Evolutionary conservation across 2,113 vertebrate species (phyloP), one percentile per base, ranked within the genome.

Genomic region (Aegotheles bennettii): DNA sequence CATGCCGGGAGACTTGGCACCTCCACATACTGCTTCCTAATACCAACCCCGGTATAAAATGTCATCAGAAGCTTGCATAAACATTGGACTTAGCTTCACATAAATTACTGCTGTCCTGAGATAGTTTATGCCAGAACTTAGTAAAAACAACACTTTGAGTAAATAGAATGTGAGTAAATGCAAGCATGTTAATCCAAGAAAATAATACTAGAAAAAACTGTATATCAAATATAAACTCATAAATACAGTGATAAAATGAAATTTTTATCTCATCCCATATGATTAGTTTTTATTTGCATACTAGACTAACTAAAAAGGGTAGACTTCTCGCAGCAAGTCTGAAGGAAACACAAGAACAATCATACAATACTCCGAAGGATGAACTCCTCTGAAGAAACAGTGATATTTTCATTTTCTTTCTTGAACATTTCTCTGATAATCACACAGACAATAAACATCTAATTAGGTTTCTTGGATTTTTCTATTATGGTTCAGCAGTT

Each of bases 1-100:
- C 95, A 68, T 97, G 96, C 96, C 16, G 94, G 96, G 96, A 98
- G 96, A 96, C 96, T 98, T 98, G 98, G 98, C 97, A 97, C 97
- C 93, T 98, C 96, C 91, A 96, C 96, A 97, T 67, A 56, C 97
- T 97, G 97, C 98, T 98, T 98, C 96, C 97, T 98, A 98, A 98
- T 98, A 98, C 97, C 97, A 98, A 95, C 96, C 97, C 96, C 91
- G 23, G 97, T 95, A 97, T 94, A 97, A 98, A 98, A 98, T 98
- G 98, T 98, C 98, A 98, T 98, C 98, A 98, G 98, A 98, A 98
- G 98, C 98, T 97, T 98, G 96, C 96, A 98, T 98, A 98, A 98
- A 98, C 97, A 98, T 97, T 98, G 97, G 97, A 98, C 97, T 98
- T 98, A 98, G 93, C 97, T 94, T 98, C 98, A 98, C 97, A 98